Base-by-base conservation (phyloP, 2,888 invertebrate genomes). In the Ophioninae sp. region DNA sequence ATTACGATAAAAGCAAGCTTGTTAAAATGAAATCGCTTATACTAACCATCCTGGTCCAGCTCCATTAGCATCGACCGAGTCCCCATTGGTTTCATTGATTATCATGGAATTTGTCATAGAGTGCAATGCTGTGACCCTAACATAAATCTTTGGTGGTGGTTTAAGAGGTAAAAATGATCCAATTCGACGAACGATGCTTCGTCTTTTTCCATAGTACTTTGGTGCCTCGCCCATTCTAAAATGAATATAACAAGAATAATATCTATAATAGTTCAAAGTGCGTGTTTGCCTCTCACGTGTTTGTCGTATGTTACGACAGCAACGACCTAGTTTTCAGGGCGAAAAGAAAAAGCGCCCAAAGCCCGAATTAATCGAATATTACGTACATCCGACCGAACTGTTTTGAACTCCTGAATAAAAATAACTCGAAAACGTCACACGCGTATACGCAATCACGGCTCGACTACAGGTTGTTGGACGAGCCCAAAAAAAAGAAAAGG, bases 91-190 rank as follows among this genome's bases (percentile, higher is more conserved):
- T 82, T 92, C 92, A 65, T 91, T 90, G 65, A 90, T 91, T 22
- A 92, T 91, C 92, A 93, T 92, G 9, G 93, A 93, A 88, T 88
- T 92, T 20, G 92, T 91, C 93, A 93, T 93, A 2, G 93, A 93
- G 83, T 93, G 93, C 67, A 93, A 88, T 59, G 93, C 91, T 13
- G 93, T 93, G 59, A 93, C 93, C 64, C 92, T 91, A 8, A 93
- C 92, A 82, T 93, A 93, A 77, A 93, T 91, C 87, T 92, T 93
- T 72, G 93, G 93, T 64, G 91, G 91, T 30, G 93, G 92, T 81
- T 90, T 93, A 2, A 93, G 78, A 44, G 93, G 93, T 81, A 93
- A 85, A 85, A 93, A 89, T 3, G 93, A 93, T 39, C 93, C 93
- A 74, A 93, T 93, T 58, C 91, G 88, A 30, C 93, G 87, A 1